Evolutionary conservation across 2,888 invertebrate genomes (phyloP).

Genomic region (Pyrochroa serraticornis): DNA sequence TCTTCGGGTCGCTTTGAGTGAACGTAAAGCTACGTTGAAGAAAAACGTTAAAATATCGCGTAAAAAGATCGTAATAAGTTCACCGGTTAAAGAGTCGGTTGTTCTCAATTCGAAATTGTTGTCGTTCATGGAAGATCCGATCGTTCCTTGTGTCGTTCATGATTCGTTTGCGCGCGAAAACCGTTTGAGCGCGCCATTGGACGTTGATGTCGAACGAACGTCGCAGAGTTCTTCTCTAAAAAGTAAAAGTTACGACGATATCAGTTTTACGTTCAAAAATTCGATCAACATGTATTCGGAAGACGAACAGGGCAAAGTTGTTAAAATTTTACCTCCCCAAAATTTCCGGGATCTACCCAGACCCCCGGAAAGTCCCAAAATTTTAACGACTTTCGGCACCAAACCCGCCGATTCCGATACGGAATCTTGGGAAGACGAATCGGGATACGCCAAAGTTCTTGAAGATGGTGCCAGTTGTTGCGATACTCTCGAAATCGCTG

Average conservation of each 20-base stretch:
- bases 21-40: conserved; percentile 42
- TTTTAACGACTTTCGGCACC: background rate
- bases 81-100: conserved; percentile 46
- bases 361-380: background rate
- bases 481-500: background rate
- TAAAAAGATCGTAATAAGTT: conserved; percentile 43
- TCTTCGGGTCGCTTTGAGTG: conserved; percentile 44
- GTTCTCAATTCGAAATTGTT: conserved; percentile 40
- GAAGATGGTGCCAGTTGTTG: background rate
- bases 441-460: no score
- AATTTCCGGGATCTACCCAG: conserved; percentile 8
- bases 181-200: background rate
- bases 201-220: background rate
- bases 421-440: background rate
- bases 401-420: background rate
- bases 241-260: conserved; percentile 43
- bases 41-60: conserved; percentile 34
- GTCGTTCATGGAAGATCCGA: conserved; percentile 28
- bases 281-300: conserved; percentile 28
- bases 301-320: background rate
- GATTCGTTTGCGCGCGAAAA: no score
- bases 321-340: conserved; percentile 7
- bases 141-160: conserved; percentile 2
- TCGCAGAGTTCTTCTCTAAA: conserved; percentile 19
- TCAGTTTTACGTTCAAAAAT: conserved; percentile 37